Base-by-base conservation (phyloP, 2,888 invertebrate genomes). In the Pandemis corylana region DNA sequence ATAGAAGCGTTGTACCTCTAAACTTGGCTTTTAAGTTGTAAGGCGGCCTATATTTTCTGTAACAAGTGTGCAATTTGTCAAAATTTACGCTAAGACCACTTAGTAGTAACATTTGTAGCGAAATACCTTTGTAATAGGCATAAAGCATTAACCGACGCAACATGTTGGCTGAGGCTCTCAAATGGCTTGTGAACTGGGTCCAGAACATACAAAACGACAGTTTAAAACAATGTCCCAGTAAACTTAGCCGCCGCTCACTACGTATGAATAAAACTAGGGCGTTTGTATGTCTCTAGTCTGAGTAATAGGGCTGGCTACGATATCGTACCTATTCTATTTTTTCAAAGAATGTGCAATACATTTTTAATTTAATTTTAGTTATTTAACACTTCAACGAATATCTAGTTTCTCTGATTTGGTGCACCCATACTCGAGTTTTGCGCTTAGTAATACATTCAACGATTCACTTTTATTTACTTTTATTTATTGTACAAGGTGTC, bases 201-300 rank as follows among this genome's bases (percentile, higher is more conserved):
- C 53, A 76, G 77, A 80, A 83, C 83, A 80, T 81, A 79, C 78
- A 82, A 80, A 81, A 78, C 77, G 76, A 77, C 75, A 76, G 77
- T 80, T 76, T 76, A 78, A 82, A 82, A 81, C 76, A 83, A 80
- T 80, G 80, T 79, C 76, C 78, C 75, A 80, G 78, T 79, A 77
- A 81, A 77, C 78, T 76, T 78, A 72, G 76, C 77, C 76, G 79
- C 78, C 76, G 79, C 76, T 73, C 80, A 70, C 41, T 10, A 49
- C 78, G 79, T 81, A n/a, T 70, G 68, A 68, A 69, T 68, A 65
- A 72, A 79, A 76, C 72, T 71, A 64, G 70, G 81, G 69, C 82
- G 81, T 72, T 78, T 75, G 80, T 80, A 76, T 68, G 46, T 74
- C 69, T 69, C 61, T 74, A 70, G 61, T 62, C 7, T 7, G 41